Evolutionary conservation across 2,888 invertebrate species (phyloP), one percentile per base, ranked within the genome.

Genomic region (Drosophila fulvimacula): DNA sequence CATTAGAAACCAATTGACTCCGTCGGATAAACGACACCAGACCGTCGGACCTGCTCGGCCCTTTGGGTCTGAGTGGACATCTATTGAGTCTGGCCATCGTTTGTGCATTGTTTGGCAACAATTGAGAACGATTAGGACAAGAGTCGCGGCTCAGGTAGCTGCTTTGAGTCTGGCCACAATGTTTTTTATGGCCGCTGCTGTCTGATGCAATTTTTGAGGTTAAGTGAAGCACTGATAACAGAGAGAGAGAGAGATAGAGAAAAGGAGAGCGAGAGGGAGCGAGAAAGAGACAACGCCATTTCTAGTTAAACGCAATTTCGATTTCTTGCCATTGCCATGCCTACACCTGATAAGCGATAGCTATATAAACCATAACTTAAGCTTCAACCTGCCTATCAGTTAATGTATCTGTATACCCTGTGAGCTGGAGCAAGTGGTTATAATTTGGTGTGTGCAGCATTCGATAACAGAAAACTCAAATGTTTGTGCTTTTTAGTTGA

Each of bases 1-100:
- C 83, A 85, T 84, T 85, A 84, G 82, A 82, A 88, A 84, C 88
- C 86, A 84, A 88, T 84, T 84, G 83, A 84, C 83, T 84, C 68
- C 60, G 61, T 11, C 30, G 73, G 81, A 85, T 88, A 68, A 85
- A 72, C 73, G 88, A 84, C 82, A 76, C 59, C 62, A 53, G 55
- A 52, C 62, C n/a, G 57, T 19, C 61, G 27, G 51, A 60, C 51
- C 51, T 17, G 42, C 13, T 52, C 38, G 49, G 34, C 5, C 2
- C 9, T 15, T 24, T 1, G 52, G 57, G 57, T 39, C 41, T 52
- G 52, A 52, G n/a, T 34, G 32, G 32, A 39, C 39, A 27, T 49
- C 38, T 49, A 39, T 46, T 24, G 60, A 72, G 82, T 77, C 83
- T 81, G 82, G 72, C 58, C 82, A 76, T 74, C 24, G 78, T 85